Base-by-base conservation (phyloP, 2,797 vertebrate genomes). In the Tauraco hartlaubi region DNA sequence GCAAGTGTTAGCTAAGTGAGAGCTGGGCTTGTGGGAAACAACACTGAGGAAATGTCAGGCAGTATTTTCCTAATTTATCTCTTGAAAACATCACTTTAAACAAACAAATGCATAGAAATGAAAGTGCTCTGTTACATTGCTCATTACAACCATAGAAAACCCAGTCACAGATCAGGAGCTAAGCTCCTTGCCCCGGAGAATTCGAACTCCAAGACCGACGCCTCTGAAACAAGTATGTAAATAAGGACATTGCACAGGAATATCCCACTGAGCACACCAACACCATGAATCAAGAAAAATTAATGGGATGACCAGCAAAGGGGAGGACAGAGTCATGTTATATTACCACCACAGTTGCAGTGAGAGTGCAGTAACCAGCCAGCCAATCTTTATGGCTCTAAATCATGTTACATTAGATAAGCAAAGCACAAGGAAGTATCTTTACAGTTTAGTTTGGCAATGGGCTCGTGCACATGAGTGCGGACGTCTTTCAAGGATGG, bases 391-490 rank as follows among this genome's bases (percentile, higher is more conserved):
- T 49, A n/a, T 23, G 49, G 56, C 29, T 91, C 49, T 77, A 88
- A 80, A 85, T 74, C 63, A 90, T 12, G 35, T 48, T 76, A 44
- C 85, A 73, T 79, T 63, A 76, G 35, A 10, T 29, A 76, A 67
- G 35, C 52, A 66, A 89, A 87, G 33, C 63, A 75, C 35, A 66
- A 74, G 68, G 82, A 90, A 90, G 31, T 52, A 48, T n/a, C 44
- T 80, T 59, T 26, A 63, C 15, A 33, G 19, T 55, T 92, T 31
- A 62, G 28, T 73, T 56, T 64, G 67, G 77, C 89, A 74, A 41
- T 2, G 15, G 52, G 54, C 33, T 88, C 29, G 1, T 0, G 4
- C 15, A 43, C 4, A 3, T 0, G 9, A 55, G 12, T 8, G 15
- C 0, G 0, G 1, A 72, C 78, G 33, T 29, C 37, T 43, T 71